Conservation (phyloP, 2,113 vertebrate genomes). For the Tragelaphus scriptus region DNA sequence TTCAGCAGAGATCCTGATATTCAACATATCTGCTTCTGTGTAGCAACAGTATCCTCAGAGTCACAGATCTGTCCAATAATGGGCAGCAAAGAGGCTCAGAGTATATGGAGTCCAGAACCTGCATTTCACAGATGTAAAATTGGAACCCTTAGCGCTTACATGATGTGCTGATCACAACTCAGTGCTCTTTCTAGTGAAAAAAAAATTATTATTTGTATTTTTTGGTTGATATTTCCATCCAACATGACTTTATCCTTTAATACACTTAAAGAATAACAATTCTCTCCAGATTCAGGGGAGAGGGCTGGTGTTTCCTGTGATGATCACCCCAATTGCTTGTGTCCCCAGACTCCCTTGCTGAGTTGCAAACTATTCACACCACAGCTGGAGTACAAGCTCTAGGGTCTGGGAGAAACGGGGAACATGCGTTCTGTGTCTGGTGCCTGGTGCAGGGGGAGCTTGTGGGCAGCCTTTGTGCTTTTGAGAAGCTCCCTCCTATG, state of each 20-base stretch:
- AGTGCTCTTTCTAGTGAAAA: not conserved
- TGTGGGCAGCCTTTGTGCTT: too few relatives aligned
- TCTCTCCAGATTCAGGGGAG: not conserved
- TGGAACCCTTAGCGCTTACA: not conserved
- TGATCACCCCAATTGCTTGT: not conserved
- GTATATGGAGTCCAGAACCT: not conserved
- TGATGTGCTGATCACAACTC: not conserved
- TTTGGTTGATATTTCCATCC: not conserved
- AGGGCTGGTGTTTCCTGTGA: not conserved
- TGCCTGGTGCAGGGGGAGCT: too few relatives aligned
- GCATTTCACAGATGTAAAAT: not conserved
- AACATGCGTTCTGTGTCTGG: rapidly evolving
- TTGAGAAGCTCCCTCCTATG: not conserved
- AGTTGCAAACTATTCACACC: not conserved
- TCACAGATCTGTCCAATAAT: not conserved
- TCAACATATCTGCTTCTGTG: not conserved
- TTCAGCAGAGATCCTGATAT: not conserved
- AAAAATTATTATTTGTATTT: not conserved
- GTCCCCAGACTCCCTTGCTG: not conserved
- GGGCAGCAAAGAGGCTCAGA: not conserved
- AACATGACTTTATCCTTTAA: not conserved
- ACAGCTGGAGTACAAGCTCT: not conserved
- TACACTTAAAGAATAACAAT: not conserved
- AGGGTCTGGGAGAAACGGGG: too few relatives aligned
- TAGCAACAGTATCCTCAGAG: not conserved